Evolutionary conservation across 2,797 vertebrate genomes (phyloP), one percentile per base, ranked within the genome.

Genomic region (Coreius guichenoti): DNA sequence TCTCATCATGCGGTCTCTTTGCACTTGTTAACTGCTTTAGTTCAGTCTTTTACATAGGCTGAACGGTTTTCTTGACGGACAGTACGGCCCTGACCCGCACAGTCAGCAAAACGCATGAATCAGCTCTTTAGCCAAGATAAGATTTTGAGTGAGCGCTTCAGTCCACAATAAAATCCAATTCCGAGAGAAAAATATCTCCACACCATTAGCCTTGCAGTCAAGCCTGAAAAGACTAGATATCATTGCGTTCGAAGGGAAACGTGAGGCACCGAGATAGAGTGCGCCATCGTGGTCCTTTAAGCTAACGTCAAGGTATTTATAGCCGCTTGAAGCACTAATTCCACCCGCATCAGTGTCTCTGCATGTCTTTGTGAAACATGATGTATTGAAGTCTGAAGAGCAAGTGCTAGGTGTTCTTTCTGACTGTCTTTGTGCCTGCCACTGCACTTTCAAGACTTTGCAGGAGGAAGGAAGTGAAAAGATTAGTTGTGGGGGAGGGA

Each of bases 111-210:
- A 76, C 0, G 6, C 49, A 76, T 68, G 82, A 83, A 83, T 76
- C 73, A 83, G 82, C 82, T 16, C 31, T 75, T 75, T 58, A 54
- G 73, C 61, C 6, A 8, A 76, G 82, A 83, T 83, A 75, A 76
- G 82, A 83, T 83, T 76, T 76, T 68, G 82, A 83, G 82, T 63
- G 73, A 83, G 61, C 17, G 73, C 33, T 76, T 56, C 82, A 68
- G 72, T 83, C 63, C 61, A 67, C 82, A 83, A 68, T 76, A 68
- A 54, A 61, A 76, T 76, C 63, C 82, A 43, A 54, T 83, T 76
- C 45, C 0, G 33, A 68, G 73, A 83, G 72, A 83, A 83, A 76
- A 68, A 83, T 76, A 76, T 47, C 83, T 84, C 63, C 75, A 47
- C 75, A 26, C 65, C 75, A 78, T 77, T 84, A 83, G 83, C 75